Conservation (phyloP, 1,140 invertebrate species). For the Meteorus sp. region DNA sequence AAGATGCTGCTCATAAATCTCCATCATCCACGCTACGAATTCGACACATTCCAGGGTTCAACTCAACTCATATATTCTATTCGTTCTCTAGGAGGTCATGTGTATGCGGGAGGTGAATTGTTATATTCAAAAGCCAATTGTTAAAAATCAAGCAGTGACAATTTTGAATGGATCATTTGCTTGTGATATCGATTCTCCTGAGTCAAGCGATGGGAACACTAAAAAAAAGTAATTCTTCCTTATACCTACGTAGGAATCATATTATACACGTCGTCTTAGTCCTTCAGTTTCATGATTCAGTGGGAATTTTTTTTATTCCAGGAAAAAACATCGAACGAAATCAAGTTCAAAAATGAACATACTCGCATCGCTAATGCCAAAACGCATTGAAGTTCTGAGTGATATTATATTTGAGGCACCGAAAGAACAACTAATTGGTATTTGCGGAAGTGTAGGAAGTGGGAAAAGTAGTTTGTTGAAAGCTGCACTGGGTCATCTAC, state of each 20-base stretch:
- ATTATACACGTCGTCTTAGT: background rate
- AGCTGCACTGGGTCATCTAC: constrained; percentile 66
- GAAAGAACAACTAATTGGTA: constrained; percentile 65
- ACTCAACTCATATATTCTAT: constrained; percentile 3
- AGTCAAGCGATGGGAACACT: constrained; percentile 8
- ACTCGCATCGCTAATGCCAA: constrained; percentile 22
- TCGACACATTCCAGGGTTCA: background rate
- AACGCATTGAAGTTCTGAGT: constrained; percentile 44
- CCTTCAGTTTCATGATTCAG: background rate
- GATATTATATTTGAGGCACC: constrained; percentile 45
- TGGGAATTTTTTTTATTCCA: background rate
- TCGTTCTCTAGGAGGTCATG: constrained; percentile 51
- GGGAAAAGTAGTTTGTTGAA: constrained; percentile 72
- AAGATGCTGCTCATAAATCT: too few relatives aligned
- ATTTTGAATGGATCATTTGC: constrained; percentile 62
- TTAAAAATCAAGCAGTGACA: constrained; percentile 57
- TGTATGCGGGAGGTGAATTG: constrained; percentile 54
- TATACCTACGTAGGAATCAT: background rate
- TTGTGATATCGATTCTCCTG: constrained; percentile 46
- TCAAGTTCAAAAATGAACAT: constrained; percentile 28
- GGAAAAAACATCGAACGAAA: constrained; percentile 24
- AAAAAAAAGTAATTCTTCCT: constrained; percentile 35
- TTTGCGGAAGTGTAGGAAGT: constrained; percentile 69
- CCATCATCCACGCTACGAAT: background rate
- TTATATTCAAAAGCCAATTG: constrained; percentile 52